phyloP scores from a whole-genome alignment of 2,888 invertebrate genomes.

The Theretra japonica region DNA sequence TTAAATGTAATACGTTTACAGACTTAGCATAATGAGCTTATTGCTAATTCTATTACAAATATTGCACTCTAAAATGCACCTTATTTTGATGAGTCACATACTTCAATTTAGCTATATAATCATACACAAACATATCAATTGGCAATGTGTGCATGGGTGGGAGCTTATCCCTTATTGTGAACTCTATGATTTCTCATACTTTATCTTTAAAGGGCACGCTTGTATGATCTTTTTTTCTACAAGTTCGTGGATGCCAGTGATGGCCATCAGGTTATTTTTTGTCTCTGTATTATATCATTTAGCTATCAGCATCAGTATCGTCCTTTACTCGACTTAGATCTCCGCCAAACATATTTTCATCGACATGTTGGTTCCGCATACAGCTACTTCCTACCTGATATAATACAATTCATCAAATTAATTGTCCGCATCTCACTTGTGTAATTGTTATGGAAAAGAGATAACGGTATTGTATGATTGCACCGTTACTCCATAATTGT shows the following conservation, averaged over 20 bases:
- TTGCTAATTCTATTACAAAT: background rate
- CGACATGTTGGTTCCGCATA: no score
- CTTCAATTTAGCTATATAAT: background rate
- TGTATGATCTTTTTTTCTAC: no score
- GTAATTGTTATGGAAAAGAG: background rate
- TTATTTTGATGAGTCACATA: background rate
- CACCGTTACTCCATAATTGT: constrained; percentile 12
- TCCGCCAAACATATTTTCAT: background rate
- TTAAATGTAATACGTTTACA: constrained; percentile 2
- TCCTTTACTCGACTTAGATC: background rate
- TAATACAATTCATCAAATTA: background rate
- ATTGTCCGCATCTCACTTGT: background rate
- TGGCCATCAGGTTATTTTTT: no score
- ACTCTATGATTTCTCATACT: no score
- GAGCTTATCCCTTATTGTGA: no score
- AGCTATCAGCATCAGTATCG: background rate
- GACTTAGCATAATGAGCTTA: background rate
- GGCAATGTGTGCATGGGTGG: no score
- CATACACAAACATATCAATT: background rate
- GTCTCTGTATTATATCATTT: no score
- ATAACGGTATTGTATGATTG: constrained; percentile 10
- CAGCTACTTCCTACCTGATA: background rate
- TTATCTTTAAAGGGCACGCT: no score
- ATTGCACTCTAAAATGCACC: background rate
- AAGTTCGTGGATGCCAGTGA: no score